Conservation (phyloP, 2,113 vertebrate genomes). For the Apus apus region DNA sequence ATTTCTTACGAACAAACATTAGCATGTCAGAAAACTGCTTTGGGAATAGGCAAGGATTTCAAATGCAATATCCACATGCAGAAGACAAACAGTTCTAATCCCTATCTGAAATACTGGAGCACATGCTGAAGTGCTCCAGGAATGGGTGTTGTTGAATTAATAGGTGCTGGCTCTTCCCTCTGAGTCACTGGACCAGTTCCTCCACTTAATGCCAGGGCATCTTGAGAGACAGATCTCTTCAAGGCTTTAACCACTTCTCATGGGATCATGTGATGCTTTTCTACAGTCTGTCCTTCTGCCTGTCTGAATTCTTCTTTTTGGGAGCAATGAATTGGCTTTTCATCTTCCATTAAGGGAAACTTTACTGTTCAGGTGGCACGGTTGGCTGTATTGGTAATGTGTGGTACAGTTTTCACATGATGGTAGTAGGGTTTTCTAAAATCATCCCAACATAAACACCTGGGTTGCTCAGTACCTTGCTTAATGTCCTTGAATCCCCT, state of each 20-base stretch:
- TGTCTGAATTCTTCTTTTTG: slow-evolving; percentile 19
- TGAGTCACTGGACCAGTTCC: slow-evolving; percentile 28
- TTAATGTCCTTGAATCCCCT: not conserved
- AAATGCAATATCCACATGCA: not conserved
- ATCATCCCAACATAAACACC: not conserved
- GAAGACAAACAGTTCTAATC: not conserved
- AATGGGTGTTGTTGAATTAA: not conserved
- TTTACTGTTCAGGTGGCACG: not conserved
- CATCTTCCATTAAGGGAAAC: not conserved
- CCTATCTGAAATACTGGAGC: not conserved
- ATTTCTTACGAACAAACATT: not conserved
- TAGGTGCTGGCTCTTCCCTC: not conserved
- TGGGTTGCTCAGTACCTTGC: not conserved
- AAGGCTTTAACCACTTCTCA: not conserved
- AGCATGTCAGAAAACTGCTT: not conserved
- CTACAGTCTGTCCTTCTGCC: not conserved
- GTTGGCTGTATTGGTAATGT: not conserved
- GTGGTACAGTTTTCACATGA: not conserved
- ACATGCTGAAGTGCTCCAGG: not conserved
- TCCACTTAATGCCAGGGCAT: not conserved
- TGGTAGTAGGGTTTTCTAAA: not conserved
- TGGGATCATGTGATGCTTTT: not conserved
- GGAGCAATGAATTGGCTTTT: not conserved
- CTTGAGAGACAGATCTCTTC: not conserved
- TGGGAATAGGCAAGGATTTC: not conserved